Conservation (phyloP, 2,113 vertebrate genomes). For the Noturus placidus region DNA sequence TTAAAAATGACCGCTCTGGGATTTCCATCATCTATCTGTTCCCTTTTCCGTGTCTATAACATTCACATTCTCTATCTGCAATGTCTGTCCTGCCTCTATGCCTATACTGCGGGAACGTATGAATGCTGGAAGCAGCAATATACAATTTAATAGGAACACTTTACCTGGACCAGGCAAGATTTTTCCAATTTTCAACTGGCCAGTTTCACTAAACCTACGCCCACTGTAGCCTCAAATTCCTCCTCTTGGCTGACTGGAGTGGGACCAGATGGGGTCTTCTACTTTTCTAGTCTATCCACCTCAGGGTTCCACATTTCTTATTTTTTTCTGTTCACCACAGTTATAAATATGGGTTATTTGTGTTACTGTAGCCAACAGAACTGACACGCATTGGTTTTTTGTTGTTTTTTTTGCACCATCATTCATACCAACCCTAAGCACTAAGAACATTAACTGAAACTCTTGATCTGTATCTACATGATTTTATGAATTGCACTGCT, state of each 20-base stretch:
- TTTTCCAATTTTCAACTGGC: slow-evolving; percentile 1
- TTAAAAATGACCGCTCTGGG: slow-evolving; percentile 44
- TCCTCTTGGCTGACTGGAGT: not conserved
- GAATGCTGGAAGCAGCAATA: slow-evolving; percentile 12
- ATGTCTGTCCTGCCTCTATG: not conserved
- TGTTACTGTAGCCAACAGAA: not conserved
- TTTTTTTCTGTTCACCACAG: not conserved
- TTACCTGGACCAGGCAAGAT: not conserved
- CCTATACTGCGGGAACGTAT: slow-evolving; percentile 4
- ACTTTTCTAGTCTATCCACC: not conserved
- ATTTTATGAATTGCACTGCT: not conserved
- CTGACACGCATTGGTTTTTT: not conserved
- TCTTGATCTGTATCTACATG: not conserved
- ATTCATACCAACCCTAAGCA: not conserved
- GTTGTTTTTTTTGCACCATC: not conserved
- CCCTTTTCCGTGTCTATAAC: not conserved
- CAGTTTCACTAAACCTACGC: slow-evolving; percentile 1
- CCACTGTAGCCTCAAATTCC: not conserved
- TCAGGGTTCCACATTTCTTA: not conserved
- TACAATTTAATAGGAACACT: slow-evolving; percentile 7
- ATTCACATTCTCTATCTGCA: slow-evolving; percentile 21
- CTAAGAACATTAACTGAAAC: not conserved
- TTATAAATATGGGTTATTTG: not conserved
- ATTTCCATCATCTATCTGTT: slow-evolving; percentile 31
- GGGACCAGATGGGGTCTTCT: not conserved